A percentile compares a stretch with the other conserved stretches of the same genome.
These are phyloP conservation scores for Virgularia gustaviana DNA, from an alignment of 92 coral and sea anemone species.

Conservation along the genomic window DNA sequence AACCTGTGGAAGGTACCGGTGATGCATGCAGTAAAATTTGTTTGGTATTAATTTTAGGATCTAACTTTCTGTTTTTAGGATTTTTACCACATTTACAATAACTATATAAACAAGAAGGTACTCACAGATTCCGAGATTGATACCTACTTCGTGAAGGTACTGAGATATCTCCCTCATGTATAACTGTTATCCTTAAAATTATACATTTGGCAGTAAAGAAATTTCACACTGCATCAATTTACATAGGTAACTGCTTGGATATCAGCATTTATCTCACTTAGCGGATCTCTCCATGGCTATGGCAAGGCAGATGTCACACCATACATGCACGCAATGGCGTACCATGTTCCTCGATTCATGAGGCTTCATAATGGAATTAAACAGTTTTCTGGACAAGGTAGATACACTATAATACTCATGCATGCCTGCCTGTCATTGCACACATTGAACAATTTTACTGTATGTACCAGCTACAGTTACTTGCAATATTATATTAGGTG, in stretches of 20 bases:
- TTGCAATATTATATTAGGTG: no score
- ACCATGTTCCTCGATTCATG: conserved; percentile 56
- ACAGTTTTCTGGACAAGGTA: conserved; percentile 62
- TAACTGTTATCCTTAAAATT: not conserved
- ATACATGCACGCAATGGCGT: no score
- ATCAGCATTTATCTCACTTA: conserved; percentile 40
- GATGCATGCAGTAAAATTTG: no score
- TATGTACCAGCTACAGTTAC: no score
- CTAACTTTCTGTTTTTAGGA: not conserved
- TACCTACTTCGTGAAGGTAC: conserved; percentile 52
- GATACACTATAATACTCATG: not conserved
- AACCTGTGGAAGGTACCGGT: conserved; percentile 70
- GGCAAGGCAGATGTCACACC: conserved; percentile 47
- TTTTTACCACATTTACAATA: conserved; percentile 42
- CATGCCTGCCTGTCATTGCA: not conserved
- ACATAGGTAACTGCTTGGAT: conserved; percentile 57
- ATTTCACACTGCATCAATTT: not conserved
- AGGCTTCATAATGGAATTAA: conserved; percentile 46
- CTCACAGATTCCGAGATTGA: conserved; percentile 54
- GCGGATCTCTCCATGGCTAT: conserved; percentile 42
- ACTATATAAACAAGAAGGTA: conserved; percentile 34
- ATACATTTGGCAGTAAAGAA: not conserved
- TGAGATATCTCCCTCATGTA: not conserved
- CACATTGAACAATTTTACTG: no score
- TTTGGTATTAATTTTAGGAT: conserved; percentile 24